Evolutionary conservation across 2,797 vertebrate genomes (phyloP).

Genomic region (Rhynchonycteris naso): DNA sequence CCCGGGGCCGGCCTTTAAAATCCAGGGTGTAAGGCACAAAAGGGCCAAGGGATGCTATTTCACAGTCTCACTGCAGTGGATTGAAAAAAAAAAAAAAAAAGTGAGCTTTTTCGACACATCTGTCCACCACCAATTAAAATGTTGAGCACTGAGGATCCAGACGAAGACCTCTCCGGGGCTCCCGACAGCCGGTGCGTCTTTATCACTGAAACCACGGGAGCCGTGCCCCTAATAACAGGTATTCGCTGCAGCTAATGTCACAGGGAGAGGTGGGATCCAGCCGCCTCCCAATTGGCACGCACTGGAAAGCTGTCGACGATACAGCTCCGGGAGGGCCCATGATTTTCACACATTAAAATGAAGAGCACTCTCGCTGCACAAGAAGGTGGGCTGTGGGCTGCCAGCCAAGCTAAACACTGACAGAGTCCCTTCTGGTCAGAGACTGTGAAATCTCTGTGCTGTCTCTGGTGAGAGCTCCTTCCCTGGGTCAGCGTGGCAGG

Average conservation of each 20-base stretch:
- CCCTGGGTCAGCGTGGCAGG: neutral
- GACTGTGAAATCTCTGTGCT: neutral
- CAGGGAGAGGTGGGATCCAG: conserved; percentile 15
- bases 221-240: conserved; percentile 55
- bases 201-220: conserved; percentile 47
- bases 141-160: neutral
- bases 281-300: conserved; percentile 58
- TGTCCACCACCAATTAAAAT: conserved; percentile 64
- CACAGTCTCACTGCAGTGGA: neutral
- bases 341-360: conserved; percentile 60
- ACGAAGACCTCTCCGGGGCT: conserved; percentile 34
- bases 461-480: neutral
- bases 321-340: conserved; percentile 46
- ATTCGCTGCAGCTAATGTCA: conserved; percentile 56
- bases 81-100: neutral
- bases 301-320: conserved; percentile 62
- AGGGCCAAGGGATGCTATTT: conserved; percentile 26
- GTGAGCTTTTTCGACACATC: conserved; percentile 45
- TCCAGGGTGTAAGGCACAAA: neutral
- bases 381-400: conserved; percentile 57
- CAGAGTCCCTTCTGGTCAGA: conserved; percentile 54
- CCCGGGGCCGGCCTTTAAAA: neutral
- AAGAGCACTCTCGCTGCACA: conserved; percentile 49
- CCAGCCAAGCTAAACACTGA: conserved; percentile 64
- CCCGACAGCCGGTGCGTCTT: conserved; percentile 32